These are phyloP conservation scores for Zaprionus inermis DNA, from an alignment of 1,140 invertebrate species.

Conservation along the genomic window DNA sequence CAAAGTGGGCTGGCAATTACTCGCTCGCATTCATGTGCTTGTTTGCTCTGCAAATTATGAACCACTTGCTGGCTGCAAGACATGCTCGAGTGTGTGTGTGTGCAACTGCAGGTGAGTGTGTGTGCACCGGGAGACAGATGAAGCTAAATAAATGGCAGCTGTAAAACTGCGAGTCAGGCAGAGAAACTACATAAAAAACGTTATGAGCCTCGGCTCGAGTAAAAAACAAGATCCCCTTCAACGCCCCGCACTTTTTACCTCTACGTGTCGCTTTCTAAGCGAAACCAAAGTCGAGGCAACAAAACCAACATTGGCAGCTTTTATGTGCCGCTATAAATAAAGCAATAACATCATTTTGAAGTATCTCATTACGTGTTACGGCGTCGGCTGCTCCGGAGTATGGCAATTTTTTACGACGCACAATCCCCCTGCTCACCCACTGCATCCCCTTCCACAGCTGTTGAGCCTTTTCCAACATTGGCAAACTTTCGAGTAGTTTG, in stretches of 20 bases:
- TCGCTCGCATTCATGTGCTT: conserved; percentile 55
- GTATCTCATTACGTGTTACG: conserved; percentile 81
- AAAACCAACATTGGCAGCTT: conserved; percentile 30
- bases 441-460: not conserved
- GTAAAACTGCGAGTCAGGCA: conserved; percentile 53
- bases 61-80: conserved; percentile 36
- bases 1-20: conserved; percentile 55
- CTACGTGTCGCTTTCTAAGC: conserved; percentile 6
- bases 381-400: conserved; percentile 51
- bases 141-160: conserved; percentile 58
- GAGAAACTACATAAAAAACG: conserved; percentile 53
- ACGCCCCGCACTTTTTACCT: too few species aligned
- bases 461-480: conserved; percentile 5
- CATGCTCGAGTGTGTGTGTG: conserved; percentile 11
- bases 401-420: conserved; percentile 73
- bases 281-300: conserved; percentile 25
- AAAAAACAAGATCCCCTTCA: conserved; percentile 21
- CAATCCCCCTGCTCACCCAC: conserved; percentile 13
- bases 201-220: conserved; percentile 28
- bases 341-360: conserved; percentile 82
- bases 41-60: conserved; percentile 56
- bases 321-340: conserved; percentile 77
- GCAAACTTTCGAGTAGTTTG: conserved; percentile 62
- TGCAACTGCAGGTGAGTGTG: conserved; percentile 27
- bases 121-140: conserved; percentile 51